A percentile compares a stretch with the other conserved stretches of the same genome.
phyloP scores from a whole-genome alignment of 2,797 vertebrate genomes.

The Dendrocincla fuliginosa region DNA sequence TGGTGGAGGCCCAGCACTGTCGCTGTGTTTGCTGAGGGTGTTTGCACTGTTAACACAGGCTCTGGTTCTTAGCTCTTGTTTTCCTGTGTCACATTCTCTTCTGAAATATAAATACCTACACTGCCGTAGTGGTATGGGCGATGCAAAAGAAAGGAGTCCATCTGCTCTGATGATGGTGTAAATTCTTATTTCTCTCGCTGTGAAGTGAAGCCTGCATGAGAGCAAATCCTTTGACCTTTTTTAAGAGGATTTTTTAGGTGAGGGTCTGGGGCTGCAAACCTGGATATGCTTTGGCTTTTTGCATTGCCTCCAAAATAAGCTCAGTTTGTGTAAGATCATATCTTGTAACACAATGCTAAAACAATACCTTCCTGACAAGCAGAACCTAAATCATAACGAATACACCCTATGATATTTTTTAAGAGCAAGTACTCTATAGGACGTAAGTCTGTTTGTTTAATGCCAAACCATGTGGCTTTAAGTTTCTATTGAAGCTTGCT shows the following conservation, averaged over 20 bases:
- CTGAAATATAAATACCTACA: rapidly evolving
- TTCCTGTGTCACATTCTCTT: background rate
- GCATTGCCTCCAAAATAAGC: background rate
- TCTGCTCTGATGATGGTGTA: background rate
- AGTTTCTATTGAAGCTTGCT: background rate
- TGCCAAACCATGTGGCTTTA: background rate
- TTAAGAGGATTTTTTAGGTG: background rate
- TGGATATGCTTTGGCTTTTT: background rate
- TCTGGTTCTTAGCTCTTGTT: background rate
- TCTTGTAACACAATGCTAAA: background rate
- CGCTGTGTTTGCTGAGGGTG: background rate
- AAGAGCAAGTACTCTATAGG: background rate
- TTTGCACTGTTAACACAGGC: background rate
- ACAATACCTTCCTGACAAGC: background rate
- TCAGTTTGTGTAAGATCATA: background rate
- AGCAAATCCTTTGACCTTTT: background rate
- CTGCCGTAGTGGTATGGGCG: rapidly evolving
- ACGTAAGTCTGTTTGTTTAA: background rate
- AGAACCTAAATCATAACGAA: background rate
- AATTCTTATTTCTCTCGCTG: background rate
- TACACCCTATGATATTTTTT: background rate
- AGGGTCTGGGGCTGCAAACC: background rate
- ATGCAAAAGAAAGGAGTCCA: background rate
- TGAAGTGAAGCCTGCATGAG: background rate
- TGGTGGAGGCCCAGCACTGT: rapidly evolving